Evolutionary conservation across 2,797 vertebrate species (phyloP).

Genomic region (Cirrhinus mrigala): DNA sequence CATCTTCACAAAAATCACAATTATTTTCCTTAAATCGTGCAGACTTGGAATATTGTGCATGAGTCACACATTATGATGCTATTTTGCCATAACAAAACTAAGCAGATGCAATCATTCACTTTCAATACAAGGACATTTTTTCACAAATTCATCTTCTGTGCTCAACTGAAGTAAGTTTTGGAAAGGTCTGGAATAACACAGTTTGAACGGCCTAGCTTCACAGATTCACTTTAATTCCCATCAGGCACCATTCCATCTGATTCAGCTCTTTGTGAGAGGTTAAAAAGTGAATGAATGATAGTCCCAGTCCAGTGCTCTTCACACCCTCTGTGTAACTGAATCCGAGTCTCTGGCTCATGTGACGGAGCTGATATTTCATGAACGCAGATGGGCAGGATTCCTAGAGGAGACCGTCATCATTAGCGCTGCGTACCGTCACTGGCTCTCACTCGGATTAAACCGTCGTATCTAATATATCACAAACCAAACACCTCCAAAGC

Average conservation of each 20-base stretch:
- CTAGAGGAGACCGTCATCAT: slow-evolving; percentile 74
- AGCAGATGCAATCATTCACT: not conserved
- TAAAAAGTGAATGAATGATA: not conserved
- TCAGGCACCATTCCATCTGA: slow-evolving; percentile 1
- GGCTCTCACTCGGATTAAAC: slow-evolving; percentile 73
- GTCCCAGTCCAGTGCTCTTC: slow-evolving; percentile 10
- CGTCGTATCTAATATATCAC: slow-evolving; percentile 74
- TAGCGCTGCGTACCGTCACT: slow-evolving; percentile 71
- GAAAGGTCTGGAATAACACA: not conserved
- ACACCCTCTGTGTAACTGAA: slow-evolving; percentile 12
- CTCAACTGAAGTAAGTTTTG: not conserved
- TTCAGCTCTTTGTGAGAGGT: not conserved
- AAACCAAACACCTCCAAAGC: slow-evolving; percentile 66
- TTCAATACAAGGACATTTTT: not conserved
- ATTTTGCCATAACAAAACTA: not conserved
- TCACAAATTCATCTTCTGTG: not conserved
- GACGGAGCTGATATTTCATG: slow-evolving; percentile 15
- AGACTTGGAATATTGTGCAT: not conserved
- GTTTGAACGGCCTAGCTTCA: not conserved
- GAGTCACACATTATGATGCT: not conserved
- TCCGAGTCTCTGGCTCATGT: not conserved
- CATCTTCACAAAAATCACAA: not conserved
- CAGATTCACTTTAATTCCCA: not conserved
- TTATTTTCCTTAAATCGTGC: not conserved
- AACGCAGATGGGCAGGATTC: slow-evolving; percentile 68